A percentile compares a stretch with the other conserved stretches of the same genome.
phyloP scores from a whole-genome alignment of 2,888 invertebrate species.

The Aelia acuminata region DNA sequence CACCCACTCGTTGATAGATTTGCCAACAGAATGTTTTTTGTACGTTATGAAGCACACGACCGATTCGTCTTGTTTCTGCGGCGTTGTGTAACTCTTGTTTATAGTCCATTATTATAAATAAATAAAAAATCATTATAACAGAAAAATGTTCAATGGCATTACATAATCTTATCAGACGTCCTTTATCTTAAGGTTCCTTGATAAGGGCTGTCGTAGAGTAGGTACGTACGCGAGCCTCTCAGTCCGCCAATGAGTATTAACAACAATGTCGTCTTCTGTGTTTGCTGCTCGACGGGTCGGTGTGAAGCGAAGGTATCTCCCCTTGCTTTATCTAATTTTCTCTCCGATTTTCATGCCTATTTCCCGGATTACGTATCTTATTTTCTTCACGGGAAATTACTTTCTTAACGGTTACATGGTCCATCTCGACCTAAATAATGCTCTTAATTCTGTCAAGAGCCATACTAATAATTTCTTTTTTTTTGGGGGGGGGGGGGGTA shows the following conservation, averaged over 20 bases:
- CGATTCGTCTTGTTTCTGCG: neutral
- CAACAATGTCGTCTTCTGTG: neutral
- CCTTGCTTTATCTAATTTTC: neutral
- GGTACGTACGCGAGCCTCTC: neutral
- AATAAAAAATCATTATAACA: neutral
- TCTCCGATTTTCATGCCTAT: neutral
- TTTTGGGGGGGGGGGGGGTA: too few relatives aligned
- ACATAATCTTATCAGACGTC: conserved; percentile 28
- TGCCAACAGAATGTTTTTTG: too few relatives aligned
- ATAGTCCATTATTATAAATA: neutral
- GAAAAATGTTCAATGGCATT: conserved; percentile 21
- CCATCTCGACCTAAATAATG: neutral
- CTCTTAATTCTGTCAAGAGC: neutral
- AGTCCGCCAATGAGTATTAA: neutral
- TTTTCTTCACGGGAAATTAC: neutral
- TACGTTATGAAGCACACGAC: neutral
- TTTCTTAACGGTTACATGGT: neutral
- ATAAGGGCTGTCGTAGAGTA: neutral
- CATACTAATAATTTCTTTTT: neutral
- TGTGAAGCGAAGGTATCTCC: neutral
- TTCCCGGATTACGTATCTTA: neutral
- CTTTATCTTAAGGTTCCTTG: conserved; percentile 30
- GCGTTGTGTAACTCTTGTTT: conserved; percentile 24
- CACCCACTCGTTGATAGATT: too few relatives aligned
- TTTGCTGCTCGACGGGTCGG: neutral